Conservation (phyloP, 1,140 invertebrate species). For the Zaprionus nigranus region DNA sequence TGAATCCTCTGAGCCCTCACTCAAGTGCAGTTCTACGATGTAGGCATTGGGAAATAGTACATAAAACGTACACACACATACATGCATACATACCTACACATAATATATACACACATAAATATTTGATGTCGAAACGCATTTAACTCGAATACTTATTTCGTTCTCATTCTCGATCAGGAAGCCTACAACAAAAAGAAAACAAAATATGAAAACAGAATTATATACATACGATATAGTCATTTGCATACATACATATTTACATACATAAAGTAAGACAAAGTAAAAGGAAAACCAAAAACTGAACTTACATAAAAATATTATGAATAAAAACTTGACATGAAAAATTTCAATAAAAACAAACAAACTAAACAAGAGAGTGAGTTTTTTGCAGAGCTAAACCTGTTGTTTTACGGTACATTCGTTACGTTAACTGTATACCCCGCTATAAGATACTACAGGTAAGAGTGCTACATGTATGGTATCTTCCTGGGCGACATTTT, state of each 20-base stretch:
- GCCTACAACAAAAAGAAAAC: constrained; percentile 20
- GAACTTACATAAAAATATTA: constrained; percentile 77
- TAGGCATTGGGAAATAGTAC: constrained; percentile 17
- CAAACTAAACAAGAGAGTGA: constrained; percentile 14
- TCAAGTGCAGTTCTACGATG: constrained; percentile 25
- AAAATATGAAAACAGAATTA: constrained; percentile 23
- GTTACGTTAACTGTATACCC: not conserved
- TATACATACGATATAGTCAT: constrained; percentile 50
- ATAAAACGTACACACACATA: constrained; percentile 26
- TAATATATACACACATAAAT: constrained; percentile 32
- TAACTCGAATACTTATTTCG: constrained; percentile 45
- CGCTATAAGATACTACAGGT: not conserved
- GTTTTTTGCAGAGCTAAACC: constrained; percentile 25
- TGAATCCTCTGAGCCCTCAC: constrained; percentile 30
- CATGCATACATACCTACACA: constrained; percentile 13
- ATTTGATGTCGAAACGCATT: constrained; percentile 51
- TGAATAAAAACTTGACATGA: constrained; percentile 58
- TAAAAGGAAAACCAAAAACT: constrained; percentile 52
- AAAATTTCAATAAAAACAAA: constrained; percentile 50
- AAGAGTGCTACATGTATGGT: not conserved
- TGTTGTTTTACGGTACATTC: not conserved
- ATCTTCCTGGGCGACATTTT: not conserved
- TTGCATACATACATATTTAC: constrained; percentile 71
- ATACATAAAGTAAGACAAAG: constrained; percentile 63
- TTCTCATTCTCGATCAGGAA: constrained; percentile 51